phyloP scores from a whole-genome alignment of 2,113 vertebrate genomes.

The Muscicapa adusta region DNA sequence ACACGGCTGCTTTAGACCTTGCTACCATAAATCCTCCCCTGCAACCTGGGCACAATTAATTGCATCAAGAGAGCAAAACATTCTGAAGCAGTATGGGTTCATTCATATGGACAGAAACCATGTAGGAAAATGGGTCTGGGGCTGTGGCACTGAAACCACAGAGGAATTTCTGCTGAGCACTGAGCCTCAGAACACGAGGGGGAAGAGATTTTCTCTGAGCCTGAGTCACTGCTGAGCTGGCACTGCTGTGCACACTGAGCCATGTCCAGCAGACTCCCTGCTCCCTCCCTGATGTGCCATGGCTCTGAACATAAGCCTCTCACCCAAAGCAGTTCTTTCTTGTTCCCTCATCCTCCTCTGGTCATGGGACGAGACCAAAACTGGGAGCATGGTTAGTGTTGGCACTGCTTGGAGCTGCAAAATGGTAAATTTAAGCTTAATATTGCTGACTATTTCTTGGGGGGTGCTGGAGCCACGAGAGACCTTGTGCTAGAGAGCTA shows the following conservation, averaged over 20 bases:
- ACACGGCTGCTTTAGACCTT: not conserved
- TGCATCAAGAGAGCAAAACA: not conserved
- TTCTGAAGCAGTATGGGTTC: not conserved
- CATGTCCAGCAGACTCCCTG: accelerated
- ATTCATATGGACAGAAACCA: not conserved
- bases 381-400: not conserved
- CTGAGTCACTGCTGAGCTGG: not conserved
- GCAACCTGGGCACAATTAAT: not conserved
- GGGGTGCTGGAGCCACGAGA: not conserved
- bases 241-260: not conserved
- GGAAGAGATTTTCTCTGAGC: not conserved
- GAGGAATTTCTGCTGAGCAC: not conserved
- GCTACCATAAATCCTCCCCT: not conserved
- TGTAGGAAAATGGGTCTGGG: accelerated
- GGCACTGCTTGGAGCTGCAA: not conserved
- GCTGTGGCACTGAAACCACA: not conserved
- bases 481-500: not conserved
- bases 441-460: not conserved
- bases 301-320: not conserved
- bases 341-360: not conserved
- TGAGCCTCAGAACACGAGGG: not conserved
- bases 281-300: not conserved
- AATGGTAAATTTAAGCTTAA: not conserved
- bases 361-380: not conserved
- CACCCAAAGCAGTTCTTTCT: not conserved